These are phyloP conservation scores for Peucedramus taeniatus DNA, from an alignment of 2,113 vertebrate species.

Conservation along the genomic window DNA sequence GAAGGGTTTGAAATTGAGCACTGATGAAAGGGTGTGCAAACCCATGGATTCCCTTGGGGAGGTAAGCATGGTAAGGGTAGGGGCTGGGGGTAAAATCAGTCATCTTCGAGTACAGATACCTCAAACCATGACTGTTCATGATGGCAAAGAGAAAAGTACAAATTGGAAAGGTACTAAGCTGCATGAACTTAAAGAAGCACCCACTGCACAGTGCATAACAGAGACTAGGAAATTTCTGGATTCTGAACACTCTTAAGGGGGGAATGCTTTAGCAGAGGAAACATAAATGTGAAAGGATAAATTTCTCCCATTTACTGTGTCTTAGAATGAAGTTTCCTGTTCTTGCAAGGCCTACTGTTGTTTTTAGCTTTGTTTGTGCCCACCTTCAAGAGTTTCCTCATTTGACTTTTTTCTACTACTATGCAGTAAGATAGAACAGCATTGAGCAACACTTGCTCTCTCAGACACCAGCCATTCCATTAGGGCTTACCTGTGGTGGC, in stretches of 20 bases:
- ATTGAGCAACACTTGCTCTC: not conserved
- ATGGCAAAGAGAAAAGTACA: not conserved
- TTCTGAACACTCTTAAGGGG: not conserved
- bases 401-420: not conserved
- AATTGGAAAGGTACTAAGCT: not conserved
- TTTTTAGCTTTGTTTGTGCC: not conserved
- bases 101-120: not conserved
- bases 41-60: slow-evolving; percentile 76
- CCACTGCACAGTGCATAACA: not conserved
- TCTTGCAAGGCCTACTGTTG: not conserved
- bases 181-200: not conserved
- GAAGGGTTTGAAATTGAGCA: slow-evolving; percentile 25
- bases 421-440: not conserved
- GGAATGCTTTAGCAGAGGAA: not conserved
- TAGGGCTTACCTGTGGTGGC: accelerated
- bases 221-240: not conserved
- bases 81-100: not conserved
- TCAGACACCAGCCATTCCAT: not conserved
- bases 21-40: slow-evolving; percentile 65
- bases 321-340: not conserved
- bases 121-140: not conserved
- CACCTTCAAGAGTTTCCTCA: not conserved
- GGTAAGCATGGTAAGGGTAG: not conserved
- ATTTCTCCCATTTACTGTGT: not conserved
- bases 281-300: not conserved